These are phyloP conservation scores for Acromyrmex charruanus DNA, from an alignment of 1,140 invertebrate species.

Conservation along the genomic window DNA sequence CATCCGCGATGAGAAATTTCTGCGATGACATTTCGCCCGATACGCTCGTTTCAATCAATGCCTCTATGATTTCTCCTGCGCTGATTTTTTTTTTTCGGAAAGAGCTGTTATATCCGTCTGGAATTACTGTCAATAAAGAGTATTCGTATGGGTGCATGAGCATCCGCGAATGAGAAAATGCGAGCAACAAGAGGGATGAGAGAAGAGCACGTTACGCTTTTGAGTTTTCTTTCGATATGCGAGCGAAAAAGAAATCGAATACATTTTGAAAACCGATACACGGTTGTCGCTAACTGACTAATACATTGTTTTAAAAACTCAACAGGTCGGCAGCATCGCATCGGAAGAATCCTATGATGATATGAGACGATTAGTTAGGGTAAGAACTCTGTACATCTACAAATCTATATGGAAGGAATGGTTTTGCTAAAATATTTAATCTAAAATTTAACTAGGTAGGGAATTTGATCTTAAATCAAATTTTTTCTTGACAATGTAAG, in stretches of 20 bases:
- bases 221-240: not conserved
- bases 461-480: no score
- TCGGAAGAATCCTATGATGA: slow-evolving; percentile 88
- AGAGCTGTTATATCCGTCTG: not conserved
- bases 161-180: not conserved
- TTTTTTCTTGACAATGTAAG: no score
- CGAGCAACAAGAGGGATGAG: not conserved
- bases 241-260: not conserved
- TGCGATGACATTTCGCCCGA: slow-evolving; percentile 39
- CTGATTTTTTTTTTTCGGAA: not conserved
- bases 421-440: no score
- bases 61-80: not conserved
- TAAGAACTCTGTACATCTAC: slow-evolving; percentile 76
- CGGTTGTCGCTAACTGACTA: not conserved
- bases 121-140: not conserved
- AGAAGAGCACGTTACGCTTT: not conserved
- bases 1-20: slow-evolving; percentile 21
- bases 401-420: no score
- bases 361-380: slow-evolving; percentile 87
- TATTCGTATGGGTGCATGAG: not conserved
- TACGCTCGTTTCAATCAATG: slow-evolving; percentile 14
- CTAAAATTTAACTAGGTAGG: no score
- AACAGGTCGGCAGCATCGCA: slow-evolving; percentile 87
- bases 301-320: slow-evolving; percentile 68
- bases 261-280: slow-evolving; percentile 19